Conservation (phyloP, 2,888 invertebrate species). For the Lottia scabra region DNA sequence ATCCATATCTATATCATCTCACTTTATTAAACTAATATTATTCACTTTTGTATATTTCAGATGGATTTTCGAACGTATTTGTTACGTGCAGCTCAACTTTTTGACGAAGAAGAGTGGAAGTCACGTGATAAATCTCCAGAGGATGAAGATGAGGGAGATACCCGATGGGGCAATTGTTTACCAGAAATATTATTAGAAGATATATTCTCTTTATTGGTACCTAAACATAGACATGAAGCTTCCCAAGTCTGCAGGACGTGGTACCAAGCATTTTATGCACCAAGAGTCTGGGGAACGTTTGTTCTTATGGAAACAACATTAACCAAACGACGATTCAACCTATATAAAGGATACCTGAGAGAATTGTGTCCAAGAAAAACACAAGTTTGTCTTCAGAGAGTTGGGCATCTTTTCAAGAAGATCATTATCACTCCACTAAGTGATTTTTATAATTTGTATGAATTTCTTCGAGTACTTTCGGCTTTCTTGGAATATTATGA, state of each 20-base stretch:
- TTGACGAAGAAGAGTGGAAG: not conserved
- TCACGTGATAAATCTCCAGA: not conserved
- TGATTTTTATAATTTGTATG: constrained; percentile 85
- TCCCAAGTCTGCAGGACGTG: constrained; percentile 73
- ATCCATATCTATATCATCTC: too few species aligned
- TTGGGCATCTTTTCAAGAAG: constrained; percentile 77
- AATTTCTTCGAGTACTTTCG: constrained; percentile 85
- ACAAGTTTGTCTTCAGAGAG: constrained; percentile 76
- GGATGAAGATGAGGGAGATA: constrained; percentile 24
- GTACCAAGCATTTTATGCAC: constrained; percentile 77
- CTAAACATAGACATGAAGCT: constrained; percentile 80
- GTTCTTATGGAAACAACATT: constrained; percentile 79
- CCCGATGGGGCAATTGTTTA: constrained; percentile 74
- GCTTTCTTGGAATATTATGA: constrained; percentile 76
- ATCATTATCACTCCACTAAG: constrained; percentile 80
- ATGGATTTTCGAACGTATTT: not conserved
- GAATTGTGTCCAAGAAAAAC: constrained; percentile 71
- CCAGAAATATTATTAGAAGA: constrained; percentile 82
- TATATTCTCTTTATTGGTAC: constrained; percentile 78
- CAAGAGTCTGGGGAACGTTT: constrained; percentile 80
- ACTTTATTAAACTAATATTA: too few species aligned
- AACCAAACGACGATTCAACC: constrained; percentile 81
- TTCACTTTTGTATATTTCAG: not conserved
- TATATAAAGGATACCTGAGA: constrained; percentile 85
- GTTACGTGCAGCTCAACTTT: not conserved